Evolutionary conservation across 2,113 vertebrate species (phyloP).

Genomic region (Falco punctatus): DNA sequence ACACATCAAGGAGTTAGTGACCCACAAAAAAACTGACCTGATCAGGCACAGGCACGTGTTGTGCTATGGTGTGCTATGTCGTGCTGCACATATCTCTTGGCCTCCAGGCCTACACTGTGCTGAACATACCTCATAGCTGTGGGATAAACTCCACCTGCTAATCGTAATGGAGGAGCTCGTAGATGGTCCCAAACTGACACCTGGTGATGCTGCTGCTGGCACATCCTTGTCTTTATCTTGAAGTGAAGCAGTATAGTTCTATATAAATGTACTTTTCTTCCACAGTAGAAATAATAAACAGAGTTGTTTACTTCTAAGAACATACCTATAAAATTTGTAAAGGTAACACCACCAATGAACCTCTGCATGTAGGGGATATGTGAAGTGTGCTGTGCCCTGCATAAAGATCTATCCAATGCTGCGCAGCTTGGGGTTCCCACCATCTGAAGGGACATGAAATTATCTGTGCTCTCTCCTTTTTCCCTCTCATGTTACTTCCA

Average conservation of each 20-base stretch:
- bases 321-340: not conserved
- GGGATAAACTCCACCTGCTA: not conserved
- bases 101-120: not conserved
- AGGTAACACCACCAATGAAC: not conserved
- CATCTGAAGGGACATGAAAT: not conserved
- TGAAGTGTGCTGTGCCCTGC: not conserved
- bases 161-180: not conserved
- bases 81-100: not conserved
- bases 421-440: fast-evolving
- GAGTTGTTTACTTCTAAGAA: not conserved
- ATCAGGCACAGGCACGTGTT: not conserved
- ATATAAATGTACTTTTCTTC: not conserved
- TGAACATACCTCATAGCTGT: fast-evolving
- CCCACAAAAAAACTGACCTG: not conserved
- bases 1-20: not conserved
- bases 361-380: not conserved
- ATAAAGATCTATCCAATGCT: not conserved
- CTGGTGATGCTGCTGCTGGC: fast-evolving
- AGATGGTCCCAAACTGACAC: fast-evolving
- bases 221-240: not conserved
- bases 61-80: not conserved
- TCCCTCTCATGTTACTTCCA: not conserved
- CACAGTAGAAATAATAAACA: not conserved
- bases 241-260: not conserved
- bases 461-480: not conserved